Conservation (phyloP, 2,888 invertebrate species). For the Tachina fera region DNA sequence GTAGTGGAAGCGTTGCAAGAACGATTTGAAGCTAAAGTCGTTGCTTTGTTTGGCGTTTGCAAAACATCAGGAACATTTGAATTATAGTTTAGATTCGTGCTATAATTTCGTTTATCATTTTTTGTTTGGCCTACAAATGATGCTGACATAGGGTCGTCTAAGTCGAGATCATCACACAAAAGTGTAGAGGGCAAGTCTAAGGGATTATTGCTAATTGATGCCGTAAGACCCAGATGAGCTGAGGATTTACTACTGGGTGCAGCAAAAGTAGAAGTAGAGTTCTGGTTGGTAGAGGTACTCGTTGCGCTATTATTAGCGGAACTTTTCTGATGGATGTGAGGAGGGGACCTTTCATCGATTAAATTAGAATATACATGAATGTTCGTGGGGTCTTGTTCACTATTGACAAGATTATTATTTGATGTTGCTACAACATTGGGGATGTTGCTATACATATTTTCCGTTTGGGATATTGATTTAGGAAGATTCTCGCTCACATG, state of each 20-base stretch:
- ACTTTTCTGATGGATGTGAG: slow-evolving; percentile 54
- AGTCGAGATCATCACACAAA: slow-evolving; percentile 82
- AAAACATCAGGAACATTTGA: slow-evolving; percentile 62
- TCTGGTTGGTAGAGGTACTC: slow-evolving; percentile 23
- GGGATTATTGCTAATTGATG: slow-evolving; percentile 67
- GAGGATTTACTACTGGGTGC: slow-evolving; percentile 22
- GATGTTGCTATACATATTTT: slow-evolving; percentile 83
- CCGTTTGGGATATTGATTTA: slow-evolving; percentile 80
- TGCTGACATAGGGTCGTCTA: slow-evolving; percentile 82
- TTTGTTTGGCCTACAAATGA: slow-evolving; percentile 77
- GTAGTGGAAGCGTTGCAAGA: slow-evolving; percentile 51
- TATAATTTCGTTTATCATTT: slow-evolving; percentile 70
- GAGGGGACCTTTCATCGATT: slow-evolving; percentile 79
- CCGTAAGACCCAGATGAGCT: slow-evolving; percentile 35
- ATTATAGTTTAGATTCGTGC: slow-evolving; percentile 61
- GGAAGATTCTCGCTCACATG: slow-evolving; percentile 59
- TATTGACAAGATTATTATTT: slow-evolving; percentile 47
- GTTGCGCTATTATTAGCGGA: slow-evolving; percentile 14
- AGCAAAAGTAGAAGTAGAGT: neutral
- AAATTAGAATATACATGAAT: slow-evolving; percentile 83
- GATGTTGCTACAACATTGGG: slow-evolving; percentile 75
- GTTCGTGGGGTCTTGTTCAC: slow-evolving; percentile 73
- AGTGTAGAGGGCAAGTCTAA: slow-evolving; percentile 79
- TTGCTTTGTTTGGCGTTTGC: slow-evolving; percentile 53
- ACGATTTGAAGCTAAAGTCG: slow-evolving; percentile 59